Evolutionary conservation across 2,888 invertebrate genomes (phyloP), one percentile per base, ranked within the genome.

Genomic region (Acrobasis suavella): DNA sequence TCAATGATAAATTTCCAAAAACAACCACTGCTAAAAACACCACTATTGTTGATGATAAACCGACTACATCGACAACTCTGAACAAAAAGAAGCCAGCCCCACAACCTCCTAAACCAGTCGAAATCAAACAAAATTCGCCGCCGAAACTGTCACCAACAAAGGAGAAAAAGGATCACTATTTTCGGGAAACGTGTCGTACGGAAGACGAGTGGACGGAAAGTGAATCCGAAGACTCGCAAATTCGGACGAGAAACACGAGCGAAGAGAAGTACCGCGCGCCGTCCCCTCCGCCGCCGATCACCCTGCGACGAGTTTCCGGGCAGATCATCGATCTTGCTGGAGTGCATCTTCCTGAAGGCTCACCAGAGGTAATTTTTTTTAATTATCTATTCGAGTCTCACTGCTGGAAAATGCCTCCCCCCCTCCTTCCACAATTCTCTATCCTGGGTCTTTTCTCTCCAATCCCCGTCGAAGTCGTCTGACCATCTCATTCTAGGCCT

Each of bases 151-250:
- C 80, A 0, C 71, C 80, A 2, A 68, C 77, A 49, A 79, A 79
- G 69, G 82, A 84, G 66, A 84, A 85, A 66, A 73, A 83, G 67
- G 92, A 93, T 64, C 91, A 90, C 69, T 94, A 89, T 72, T 93
- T 93, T 75, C 91, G 92, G 15, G 94, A 94, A 79, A 94, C 94
- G 1, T 94, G 94, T 74, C 93, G 94, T 60, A 94, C 94, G 22
- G 94, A 94, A 77, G 94, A 94, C 65, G 94, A 94, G 74, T 94
- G 94, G 86, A 93, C 93, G 0, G 92, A 91, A 32, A 91, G 91
- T 66, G 91, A 91, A 64, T 81, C 86, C n/a, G 91, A 90, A 58
- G 84, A 86, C 62, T 75, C 77, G n/a, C 82, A 81, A 64, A 62
- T 72, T 62, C 78, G 75, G 50, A 67, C 72, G 8, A 63, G 69